Evolutionary conservation across 2,797 vertebrate species (phyloP).

Genomic region (Mycteria americana): DNA sequence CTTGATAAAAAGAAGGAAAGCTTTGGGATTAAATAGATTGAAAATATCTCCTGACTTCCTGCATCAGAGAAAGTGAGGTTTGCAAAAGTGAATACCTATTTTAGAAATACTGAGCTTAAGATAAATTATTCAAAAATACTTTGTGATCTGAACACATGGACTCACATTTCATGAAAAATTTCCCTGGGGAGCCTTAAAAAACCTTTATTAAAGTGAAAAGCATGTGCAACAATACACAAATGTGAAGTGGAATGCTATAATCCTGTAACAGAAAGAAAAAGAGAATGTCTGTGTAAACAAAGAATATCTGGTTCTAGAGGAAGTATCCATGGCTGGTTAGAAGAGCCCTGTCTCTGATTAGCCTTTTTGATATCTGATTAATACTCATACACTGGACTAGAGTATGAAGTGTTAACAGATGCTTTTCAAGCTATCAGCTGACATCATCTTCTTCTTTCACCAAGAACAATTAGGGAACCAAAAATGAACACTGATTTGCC

Average conservation of each 20-base stretch:
- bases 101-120: not conserved
- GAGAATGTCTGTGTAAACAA: not conserved
- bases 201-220: not conserved
- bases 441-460: not conserved
- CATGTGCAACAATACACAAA: not conserved
- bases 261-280: not conserved
- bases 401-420: not conserved
- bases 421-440: not conserved
- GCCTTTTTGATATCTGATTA: not conserved
- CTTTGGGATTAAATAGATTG: not conserved
- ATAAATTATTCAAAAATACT: conserved; percentile 13
- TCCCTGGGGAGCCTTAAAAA: not conserved
- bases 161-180: not conserved
- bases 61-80: not conserved
- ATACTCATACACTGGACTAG: not conserved
- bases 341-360: not conserved
- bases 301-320: not conserved
- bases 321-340: not conserved
- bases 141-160: not conserved
- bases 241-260: not conserved
- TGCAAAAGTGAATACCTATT: not conserved
- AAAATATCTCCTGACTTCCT: not conserved
- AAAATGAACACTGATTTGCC: not conserved
- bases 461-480: not conserved
- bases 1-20: not conserved